Conservation (phyloP, 2,797 vertebrate species). For the Periophthalmus magnuspinnatus region DNA sequence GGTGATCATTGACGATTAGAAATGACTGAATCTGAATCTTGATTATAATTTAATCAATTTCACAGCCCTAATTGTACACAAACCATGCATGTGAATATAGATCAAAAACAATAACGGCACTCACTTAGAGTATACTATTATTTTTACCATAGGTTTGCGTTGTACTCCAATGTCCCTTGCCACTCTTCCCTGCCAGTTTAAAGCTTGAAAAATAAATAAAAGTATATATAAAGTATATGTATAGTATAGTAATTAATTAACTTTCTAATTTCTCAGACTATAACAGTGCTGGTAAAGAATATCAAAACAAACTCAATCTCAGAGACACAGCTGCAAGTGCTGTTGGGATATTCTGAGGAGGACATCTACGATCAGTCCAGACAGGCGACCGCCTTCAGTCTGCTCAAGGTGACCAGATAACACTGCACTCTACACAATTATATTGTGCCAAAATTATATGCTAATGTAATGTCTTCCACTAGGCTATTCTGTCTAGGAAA, state of each 20-base stretch:
- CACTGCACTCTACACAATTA: neutral
- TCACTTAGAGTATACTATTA: no score
- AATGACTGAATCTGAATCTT: no score
- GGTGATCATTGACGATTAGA: no score
- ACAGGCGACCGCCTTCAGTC: slow-evolving; percentile 93
- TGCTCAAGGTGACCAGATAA: slow-evolving; percentile 83
- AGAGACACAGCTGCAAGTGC: slow-evolving; percentile 90
- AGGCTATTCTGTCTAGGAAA: slow-evolving; percentile 95
- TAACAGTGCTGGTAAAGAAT: slow-evolving; percentile 90
- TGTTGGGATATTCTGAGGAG: slow-evolving; percentile 95
- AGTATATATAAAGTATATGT: no score
- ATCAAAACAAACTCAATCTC: slow-evolving; percentile 80
- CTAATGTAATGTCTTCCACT: slow-evolving; percentile 1
- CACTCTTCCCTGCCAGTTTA: no score
- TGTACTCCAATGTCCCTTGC: no score
- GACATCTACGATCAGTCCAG: slow-evolving; percentile 94
- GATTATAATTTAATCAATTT: no score
- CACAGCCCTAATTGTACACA: no score
- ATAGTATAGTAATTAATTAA: neutral
- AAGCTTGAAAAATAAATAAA: no score
- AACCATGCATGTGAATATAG: no score
- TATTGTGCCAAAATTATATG: neutral
- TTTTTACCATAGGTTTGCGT: no score
- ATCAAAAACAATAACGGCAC: no score
- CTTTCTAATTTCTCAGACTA: slow-evolving; percentile 75